Evolutionary conservation across 2,888 invertebrate genomes (phyloP), one percentile per base, ranked within the genome.

Genomic region (Pimpla rufipes): DNA sequence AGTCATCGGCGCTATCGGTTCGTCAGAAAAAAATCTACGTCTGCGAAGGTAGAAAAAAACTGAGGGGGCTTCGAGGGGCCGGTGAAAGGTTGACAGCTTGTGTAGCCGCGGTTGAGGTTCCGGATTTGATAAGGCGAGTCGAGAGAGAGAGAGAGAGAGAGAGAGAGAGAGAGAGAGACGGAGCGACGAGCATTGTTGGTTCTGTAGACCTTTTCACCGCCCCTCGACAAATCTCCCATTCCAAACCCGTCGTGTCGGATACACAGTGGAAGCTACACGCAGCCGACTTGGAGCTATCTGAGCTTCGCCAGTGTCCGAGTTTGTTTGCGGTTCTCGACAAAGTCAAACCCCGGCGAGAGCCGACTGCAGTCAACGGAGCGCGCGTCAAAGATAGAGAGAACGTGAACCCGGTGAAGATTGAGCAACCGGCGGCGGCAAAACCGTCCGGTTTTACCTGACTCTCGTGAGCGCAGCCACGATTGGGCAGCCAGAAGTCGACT

Each of bases 41-140:
- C 57, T 16, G 57, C 35, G 16, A n/a, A 35, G 57, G 70, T 71
- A 13, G 70, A 67, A 52, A 78, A 81, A 21, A 55, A 55, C 23
- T 1, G 50, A 59, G 57, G 3, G n/a, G 11, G 13, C 29, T 3
- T 29, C 29, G 29, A 29, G 29, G 29, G 29, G 2, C 16, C 73
- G 47, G 67, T 74, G 59, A 78, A 78, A 73, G 18, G 45, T 79
- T 66, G 79, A 79, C 79, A 59, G 83, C 37, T 79, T n/a, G 55
- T 64, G 18, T 35, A 66, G 71, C 66, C 70, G n/a, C 47, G 42
- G 50, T 52, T 45, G 52, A 76, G 67, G 45, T 83, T 79, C 76
- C 79, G 71, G 83, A 75, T 73, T 79, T 59, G 83, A 83, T 76
- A 76, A 83, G 83, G 66, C 55, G 57, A 16, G 29, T 29, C 29